phyloP scores from a whole-genome alignment of 2,888 invertebrate genomes.

The Himalopsyche tibetana region DNA sequence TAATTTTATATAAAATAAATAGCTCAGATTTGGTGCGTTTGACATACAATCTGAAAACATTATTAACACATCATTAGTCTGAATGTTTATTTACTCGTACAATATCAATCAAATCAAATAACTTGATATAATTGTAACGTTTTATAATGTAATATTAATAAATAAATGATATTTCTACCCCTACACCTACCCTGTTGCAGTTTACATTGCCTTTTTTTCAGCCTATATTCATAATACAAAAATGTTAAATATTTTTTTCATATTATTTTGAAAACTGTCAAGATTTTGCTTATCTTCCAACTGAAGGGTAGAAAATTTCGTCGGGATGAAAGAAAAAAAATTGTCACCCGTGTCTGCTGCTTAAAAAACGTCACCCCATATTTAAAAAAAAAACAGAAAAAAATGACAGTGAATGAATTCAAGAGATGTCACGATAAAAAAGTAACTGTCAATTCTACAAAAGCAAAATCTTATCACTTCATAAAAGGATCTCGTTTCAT shows the following conservation, averaged over 20 bases:
- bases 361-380: slow-evolving; percentile 61
- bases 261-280: slow-evolving; percentile 39
- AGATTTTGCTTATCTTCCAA: slow-evolving; percentile 32
- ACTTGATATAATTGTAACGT: no score
- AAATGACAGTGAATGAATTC: slow-evolving; percentile 59
- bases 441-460: slow-evolving; percentile 59
- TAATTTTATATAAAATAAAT: no score
- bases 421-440: slow-evolving; percentile 60
- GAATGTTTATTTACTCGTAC: no score
- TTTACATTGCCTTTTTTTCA: background rate
- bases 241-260: background rate
- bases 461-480: slow-evolving; percentile 53
- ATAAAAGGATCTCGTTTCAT: slow-evolving; percentile 32
- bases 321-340: slow-evolving; percentile 50
- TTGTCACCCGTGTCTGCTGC: slow-evolving; percentile 60
- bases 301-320: slow-evolving; percentile 22
- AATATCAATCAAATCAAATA: no score
- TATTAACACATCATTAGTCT: no score
- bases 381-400: slow-evolving; percentile 52
- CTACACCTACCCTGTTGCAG: no score
- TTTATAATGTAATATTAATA: no score
- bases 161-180: no score
- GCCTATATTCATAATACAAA: background rate
- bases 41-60: no score
- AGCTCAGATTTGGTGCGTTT: no score